Percentiles rank a stretch among this genome's conserved stretches.
These are phyloP conservation scores for Oscheius sp. DNA, from an alignment of 2,888 invertebrate species.

Conservation along the genomic window DNA sequence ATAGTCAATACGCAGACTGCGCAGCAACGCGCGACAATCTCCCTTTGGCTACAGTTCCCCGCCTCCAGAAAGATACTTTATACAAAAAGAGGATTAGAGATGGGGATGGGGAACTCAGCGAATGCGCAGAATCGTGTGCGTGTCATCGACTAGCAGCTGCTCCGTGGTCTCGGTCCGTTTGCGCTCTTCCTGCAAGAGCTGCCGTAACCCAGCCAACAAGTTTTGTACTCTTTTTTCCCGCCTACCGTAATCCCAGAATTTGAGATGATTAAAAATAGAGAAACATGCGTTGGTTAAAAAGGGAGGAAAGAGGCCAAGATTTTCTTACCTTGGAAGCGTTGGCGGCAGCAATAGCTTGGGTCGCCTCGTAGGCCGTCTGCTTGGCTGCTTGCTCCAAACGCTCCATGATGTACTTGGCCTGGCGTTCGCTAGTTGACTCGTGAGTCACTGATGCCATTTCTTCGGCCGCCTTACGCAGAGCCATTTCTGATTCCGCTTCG, in stretches of 20 bases:
- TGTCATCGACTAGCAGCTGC: conserved; percentile 59
- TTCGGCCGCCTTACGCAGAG: conserved; percentile 87
- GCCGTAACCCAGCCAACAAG: conserved; percentile 14
- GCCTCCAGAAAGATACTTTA: too few species aligned
- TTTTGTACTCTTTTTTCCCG: too few species aligned
- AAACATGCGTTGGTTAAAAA: conserved; percentile 67
- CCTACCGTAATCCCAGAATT: conserved; percentile 20
- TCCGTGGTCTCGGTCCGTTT: conserved; percentile 55
- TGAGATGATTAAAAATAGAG: too few species aligned
- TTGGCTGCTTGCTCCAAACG: conserved; percentile 67
- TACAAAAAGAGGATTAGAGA: background rate
- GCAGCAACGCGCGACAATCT: too few species aligned
- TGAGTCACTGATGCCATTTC: conserved; percentile 87
- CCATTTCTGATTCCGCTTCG: conserved; percentile 70
- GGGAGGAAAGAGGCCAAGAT: background rate
- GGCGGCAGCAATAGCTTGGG: conserved; percentile 88
- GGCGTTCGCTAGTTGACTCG: conserved; percentile 77
- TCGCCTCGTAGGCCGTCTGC: conserved; percentile 78
- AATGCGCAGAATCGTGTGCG: conserved; percentile 55
- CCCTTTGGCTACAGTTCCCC: too few species aligned
- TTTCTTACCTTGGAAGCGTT: conserved; percentile 77
- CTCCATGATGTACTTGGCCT: conserved; percentile 55
- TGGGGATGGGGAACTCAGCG: conserved; percentile 32
- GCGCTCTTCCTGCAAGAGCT: conserved; percentile 29
- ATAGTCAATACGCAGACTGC: too few species aligned